Conservation (phyloP, 2,888 invertebrate species). For the Sisyra nigra region DNA sequence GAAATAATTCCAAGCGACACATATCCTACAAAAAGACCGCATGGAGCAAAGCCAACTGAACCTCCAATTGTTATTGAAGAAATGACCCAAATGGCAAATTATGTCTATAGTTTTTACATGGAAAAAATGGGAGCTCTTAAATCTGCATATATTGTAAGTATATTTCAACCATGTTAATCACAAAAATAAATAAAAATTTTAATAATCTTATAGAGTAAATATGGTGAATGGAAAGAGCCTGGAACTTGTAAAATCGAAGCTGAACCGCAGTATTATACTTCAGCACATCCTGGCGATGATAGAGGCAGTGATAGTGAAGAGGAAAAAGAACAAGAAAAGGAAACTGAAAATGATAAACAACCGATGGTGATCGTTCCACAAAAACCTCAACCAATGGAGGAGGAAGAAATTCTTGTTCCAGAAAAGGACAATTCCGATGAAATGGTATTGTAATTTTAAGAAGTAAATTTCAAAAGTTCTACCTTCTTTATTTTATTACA, state of each 20-base stretch:
- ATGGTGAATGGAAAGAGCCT: constrained; percentile 42
- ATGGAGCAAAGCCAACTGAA: constrained; percentile 26
- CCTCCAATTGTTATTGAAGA: constrained; percentile 51
- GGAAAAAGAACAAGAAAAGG: constrained; percentile 22
- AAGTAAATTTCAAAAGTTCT: too few species aligned
- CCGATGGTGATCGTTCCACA: constrained; percentile 1
- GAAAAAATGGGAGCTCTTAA: constrained; percentile 51
- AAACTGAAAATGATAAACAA: constrained; percentile 5
- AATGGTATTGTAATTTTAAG: too few species aligned
- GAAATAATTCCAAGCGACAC: constrained; percentile 65
- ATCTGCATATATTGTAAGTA: constrained; percentile 27
- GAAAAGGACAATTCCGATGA: not conserved
- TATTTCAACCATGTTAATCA: constrained; percentile 3
- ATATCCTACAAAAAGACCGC: constrained; percentile 52
- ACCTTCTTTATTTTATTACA: constrained; percentile 2
- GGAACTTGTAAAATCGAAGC: constrained; percentile 34
- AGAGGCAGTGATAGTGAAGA: constrained; percentile 45
- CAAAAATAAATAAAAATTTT: not conserved
- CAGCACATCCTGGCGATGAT: constrained; percentile 50
- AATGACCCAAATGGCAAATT: constrained; percentile 91
- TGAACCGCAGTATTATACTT: constrained; percentile 38
- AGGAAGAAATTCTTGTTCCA: constrained; percentile 8
- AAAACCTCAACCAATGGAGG: constrained; percentile 8
- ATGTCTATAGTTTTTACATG: constrained; percentile 86
- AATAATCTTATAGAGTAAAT: constrained; percentile 17